Evolutionary conservation across 2,888 invertebrate genomes (phyloP).

Genomic region (Sphaeridia pumilis): DNA sequence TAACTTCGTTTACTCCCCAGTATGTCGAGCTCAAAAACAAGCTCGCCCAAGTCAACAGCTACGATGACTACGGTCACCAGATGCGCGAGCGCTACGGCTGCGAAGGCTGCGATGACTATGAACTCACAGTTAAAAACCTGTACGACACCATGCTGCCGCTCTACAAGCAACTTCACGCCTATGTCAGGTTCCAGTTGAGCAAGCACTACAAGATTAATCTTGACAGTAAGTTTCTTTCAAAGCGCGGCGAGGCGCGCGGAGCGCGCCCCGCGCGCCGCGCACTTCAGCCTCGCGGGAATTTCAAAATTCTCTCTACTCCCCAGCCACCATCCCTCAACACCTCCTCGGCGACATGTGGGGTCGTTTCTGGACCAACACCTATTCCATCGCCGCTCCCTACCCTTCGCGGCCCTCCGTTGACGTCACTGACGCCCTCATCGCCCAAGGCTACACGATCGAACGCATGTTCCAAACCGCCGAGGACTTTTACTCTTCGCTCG

Average conservation of each 20-base stretch:
- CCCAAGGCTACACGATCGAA: slow-evolving; percentile 27
- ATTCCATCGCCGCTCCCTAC: slow-evolving; percentile 35
- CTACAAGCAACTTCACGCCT: slow-evolving; percentile 72
- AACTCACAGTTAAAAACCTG: slow-evolving; percentile 44
- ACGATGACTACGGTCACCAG: slow-evolving; percentile 72
- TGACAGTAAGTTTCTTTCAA: too few relatives aligned
- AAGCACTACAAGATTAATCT: slow-evolving; percentile 51
- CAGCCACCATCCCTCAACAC: slow-evolving; percentile 43
- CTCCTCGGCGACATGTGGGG: slow-evolving; percentile 41
- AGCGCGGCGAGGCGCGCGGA: too few relatives aligned
- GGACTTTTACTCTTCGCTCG: slow-evolving; percentile 69
- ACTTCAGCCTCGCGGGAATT: too few relatives aligned
- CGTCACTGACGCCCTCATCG: slow-evolving; percentile 26
- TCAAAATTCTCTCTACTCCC: too few relatives aligned
- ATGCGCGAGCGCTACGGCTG: slow-evolving; percentile 83
- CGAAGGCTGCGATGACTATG: slow-evolving; percentile 52
- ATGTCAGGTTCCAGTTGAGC: slow-evolving; percentile 56
- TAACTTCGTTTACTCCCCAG: slow-evolving; percentile 10
- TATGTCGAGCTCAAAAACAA: slow-evolving; percentile 68
- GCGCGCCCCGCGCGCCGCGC: too few relatives aligned
- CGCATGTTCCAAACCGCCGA: slow-evolving; percentile 67
- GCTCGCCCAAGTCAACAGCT: slow-evolving; percentile 63
- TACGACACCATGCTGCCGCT: slow-evolving; percentile 58
- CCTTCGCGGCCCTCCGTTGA: slow-evolving; percentile 35
- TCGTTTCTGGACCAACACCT: slow-evolving; percentile 37